Evolutionary conservation across 2,113 vertebrate genomes (phyloP), one percentile per base, ranked within the genome.

Genomic region (Hepsetus odoe): DNA sequence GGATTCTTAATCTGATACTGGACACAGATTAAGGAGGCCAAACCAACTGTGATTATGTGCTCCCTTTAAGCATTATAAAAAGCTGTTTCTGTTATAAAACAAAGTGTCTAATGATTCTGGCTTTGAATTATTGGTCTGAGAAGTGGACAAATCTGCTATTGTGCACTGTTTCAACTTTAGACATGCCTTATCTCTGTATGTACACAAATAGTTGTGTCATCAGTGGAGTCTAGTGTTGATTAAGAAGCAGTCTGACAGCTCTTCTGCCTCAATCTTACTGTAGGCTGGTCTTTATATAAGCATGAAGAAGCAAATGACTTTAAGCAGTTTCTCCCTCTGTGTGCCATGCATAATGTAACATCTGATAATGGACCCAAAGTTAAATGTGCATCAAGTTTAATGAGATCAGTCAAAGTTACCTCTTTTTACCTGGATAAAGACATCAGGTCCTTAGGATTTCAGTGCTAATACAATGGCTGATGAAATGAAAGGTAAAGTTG

Each of bases 331-430:
- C 33, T 28, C 10, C 13, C 38, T 69, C 75, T 65, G 76, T 73
- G 61, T 76, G 30, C 33, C 3, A 56, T 53, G 58, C n/a, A 26
- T 62, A 78, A 58, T 40, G 32, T 76, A 79, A 80, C 73, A 58
- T 72, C 22, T 12, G 18, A 35, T 46, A 32, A 53, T 32, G 28
- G 14, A 66, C 16, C 46, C 42, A 22, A 70, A 70, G 13, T n/a
- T 24, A 59, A 71, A 59, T 55, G 32, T 62, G 67, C 32, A 20
- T 40, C 32, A 33, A 53, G 38, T 70, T 77, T 40, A 51, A 49
- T 26, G 18, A 14, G 4, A 40, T 46, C 30, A 26, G 74, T 24
- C 0, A 72, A 14, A 76, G 46, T 24, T 49, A 20, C 73, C 14
- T 65, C 61, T 51, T 26, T 38, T 59, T 73, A 38, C 35, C 71